Base-by-base conservation (phyloP, 2,113 vertebrate genomes). In the Bathybates hornii region DNA sequence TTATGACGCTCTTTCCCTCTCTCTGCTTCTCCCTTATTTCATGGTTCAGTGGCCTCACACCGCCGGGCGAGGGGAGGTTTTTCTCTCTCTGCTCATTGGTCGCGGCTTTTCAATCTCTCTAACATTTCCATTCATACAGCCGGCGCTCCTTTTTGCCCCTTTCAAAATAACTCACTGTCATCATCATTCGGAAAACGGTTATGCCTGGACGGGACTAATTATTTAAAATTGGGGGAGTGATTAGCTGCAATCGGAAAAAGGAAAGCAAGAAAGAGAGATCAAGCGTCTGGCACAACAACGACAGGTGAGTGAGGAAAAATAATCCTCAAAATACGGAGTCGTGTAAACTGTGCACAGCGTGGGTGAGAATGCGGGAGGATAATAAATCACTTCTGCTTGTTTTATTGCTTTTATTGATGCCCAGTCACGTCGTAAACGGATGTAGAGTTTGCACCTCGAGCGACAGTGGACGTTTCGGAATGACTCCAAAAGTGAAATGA, bases 81-180 rank as follows among this genome's bases (percentile, higher is more conserved):
- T 95, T 95, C 93, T 91, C 96, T 96, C 71, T 87, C 89, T 88
- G 88, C 95, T 95, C 93, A 97, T 96, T 96, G 96, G 96, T 92
- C 93, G 91, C 88, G 34, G 54, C 86, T 88, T 38, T 84, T 82
- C 87, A 91, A 89, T 95, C 94, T 87, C 88, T 86, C 87, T 73
- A 91, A 81, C 95, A 88, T 93, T 94, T 92, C 95, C 96, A 97
- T 96, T 96, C 96, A 96, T 93, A 90, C 95, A 93, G 87, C 83
- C 89, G 76, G 83, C 87, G 90, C 92, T 95, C 90, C 90, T 91
- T 95, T 93, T 87, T 91, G 90, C 89, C 91, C 89, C 95, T 93
- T 94, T 90, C 86, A 79, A 96, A 95, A 96, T 94, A 93, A 95
- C 93, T 93, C 89, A 90, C 94, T 95, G 95, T 96, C 95, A 96